Conservation (phyloP, 2,888 invertebrate species). For the Leptarthrus brevirostris region DNA sequence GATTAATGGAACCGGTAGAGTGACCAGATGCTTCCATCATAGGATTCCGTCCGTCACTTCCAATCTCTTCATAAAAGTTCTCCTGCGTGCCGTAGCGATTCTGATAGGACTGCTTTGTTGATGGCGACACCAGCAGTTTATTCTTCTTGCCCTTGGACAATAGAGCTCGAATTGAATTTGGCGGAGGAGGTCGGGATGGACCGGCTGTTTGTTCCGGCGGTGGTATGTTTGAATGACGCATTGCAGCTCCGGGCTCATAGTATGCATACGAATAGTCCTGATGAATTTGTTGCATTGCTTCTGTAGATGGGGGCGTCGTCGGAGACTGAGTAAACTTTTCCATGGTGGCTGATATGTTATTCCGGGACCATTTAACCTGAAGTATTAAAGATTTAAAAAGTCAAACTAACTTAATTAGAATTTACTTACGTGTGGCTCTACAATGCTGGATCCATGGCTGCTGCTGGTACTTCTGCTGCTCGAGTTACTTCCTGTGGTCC, state of each 20-base stretch:
- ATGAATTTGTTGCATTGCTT: slow-evolving; percentile 62
- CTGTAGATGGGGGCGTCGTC: slow-evolving; percentile 55
- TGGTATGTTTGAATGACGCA: slow-evolving; percentile 75
- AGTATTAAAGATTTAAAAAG: neutral
- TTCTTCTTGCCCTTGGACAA: slow-evolving; percentile 66
- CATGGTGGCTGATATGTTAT: slow-evolving; percentile 71
- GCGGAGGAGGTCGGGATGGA: slow-evolving; percentile 62
- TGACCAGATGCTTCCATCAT: slow-evolving; percentile 64
- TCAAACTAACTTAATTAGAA: neutral
- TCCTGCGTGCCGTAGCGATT: slow-evolving; percentile 74
- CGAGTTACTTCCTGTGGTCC: slow-evolving; percentile 24
- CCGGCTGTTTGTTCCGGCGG: slow-evolving; percentile 67
- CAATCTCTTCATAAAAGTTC: slow-evolving; percentile 60
- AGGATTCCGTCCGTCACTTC: slow-evolving; percentile 54
- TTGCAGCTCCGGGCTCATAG: slow-evolving; percentile 77
- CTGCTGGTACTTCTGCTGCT: slow-evolving; percentile 44
- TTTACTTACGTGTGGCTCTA: slow-evolving; percentile 42
- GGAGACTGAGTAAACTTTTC: slow-evolving; percentile 68
- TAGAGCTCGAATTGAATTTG: slow-evolving; percentile 65
- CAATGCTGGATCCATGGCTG: slow-evolving; percentile 18
- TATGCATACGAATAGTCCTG: slow-evolving; percentile 86
- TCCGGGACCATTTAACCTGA: slow-evolving; percentile 69
- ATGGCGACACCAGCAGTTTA: slow-evolving; percentile 62
- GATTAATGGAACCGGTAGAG: slow-evolving; percentile 76
- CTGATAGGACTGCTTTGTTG: slow-evolving; percentile 74